Base-by-base conservation (phyloP, 2,888 invertebrate genomes). In the Epirrhoe tristata region DNA sequence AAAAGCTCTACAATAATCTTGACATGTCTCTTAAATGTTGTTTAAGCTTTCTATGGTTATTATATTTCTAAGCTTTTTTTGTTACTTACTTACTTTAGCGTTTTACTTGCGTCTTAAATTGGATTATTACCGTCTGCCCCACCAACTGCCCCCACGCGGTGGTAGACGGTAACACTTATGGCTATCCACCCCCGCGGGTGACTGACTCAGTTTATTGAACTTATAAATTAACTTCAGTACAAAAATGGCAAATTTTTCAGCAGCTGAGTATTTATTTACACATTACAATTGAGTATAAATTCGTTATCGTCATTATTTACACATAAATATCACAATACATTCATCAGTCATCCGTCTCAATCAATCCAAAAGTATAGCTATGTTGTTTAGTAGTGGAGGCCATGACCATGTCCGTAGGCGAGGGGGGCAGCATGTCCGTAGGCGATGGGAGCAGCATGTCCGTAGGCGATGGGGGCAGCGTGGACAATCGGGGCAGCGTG, bases 241-340 rank as follows among this genome's bases (percentile, higher is more conserved):
- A 58, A 71, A 70, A 60, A 52, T 63, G 24, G 32, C 56, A 63
- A 65, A 84, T 81, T 78, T 79, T 89, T 93, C 92, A 91, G 89
- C 90, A 90, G 90, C 89, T 87, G 88, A 88, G 80, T 89, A 86
- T 93, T 90, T 91, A 93, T 93, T 93, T 89, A 91, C 90, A 89
- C 58, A 66, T 66, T 56, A 52, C 58, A 46, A 77, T 83, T 82
- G 86, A 87, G 83, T 90, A 90, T 84, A 87, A 88, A 85, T 80
- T 81, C 81, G 77, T 80, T 78, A 79, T 84, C 83, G 84, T 84
- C 83, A 84, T 83, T 88, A 89, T 88, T 77, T 91, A 91, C 90
- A 91, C 90, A 91, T 93, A 93, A 93, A 93, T 93, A 93, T 92
- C 92, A 92, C 93, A 93, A 84, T 86, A 91, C 93, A 93, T 84